phyloP scores from a whole-genome alignment of 1,140 invertebrate genomes.

The Homalodisca vitripennis region DNA sequence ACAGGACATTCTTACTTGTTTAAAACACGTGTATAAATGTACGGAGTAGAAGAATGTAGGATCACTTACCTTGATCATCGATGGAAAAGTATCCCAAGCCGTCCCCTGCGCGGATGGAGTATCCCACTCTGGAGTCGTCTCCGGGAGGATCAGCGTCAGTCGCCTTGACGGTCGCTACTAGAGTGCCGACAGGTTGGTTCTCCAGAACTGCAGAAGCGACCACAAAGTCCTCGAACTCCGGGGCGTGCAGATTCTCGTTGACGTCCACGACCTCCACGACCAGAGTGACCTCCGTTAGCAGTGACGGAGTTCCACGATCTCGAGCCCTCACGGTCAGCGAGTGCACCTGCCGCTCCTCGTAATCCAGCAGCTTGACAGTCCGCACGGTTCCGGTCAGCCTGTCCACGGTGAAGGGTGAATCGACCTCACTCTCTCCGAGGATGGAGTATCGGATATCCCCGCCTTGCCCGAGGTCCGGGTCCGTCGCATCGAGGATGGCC shows the following conservation, averaged over 20 bases:
- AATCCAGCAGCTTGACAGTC: constrained; percentile 74
- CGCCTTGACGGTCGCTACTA: constrained; percentile 75
- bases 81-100: constrained; percentile 90
- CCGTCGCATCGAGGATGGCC: constrained; percentile 79
- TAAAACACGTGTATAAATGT: too few species aligned
- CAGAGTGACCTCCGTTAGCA: constrained; percentile 71
- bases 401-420: constrained; percentile 69
- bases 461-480: constrained; percentile 80
- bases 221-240: constrained; percentile 81
- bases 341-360: constrained; percentile 84
- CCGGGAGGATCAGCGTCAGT: constrained; percentile 75
- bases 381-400: constrained; percentile 78
- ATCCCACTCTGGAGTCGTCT: constrained; percentile 75
- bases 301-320: constrained; percentile 72
- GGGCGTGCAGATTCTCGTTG: constrained; percentile 85
- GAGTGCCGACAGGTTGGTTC: constrained; percentile 70
- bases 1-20: too few species aligned
- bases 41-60: neutral
- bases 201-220: constrained; percentile 67
- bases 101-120: constrained; percentile 84
- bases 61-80: constrained; percentile 77
- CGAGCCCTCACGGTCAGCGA: constrained; percentile 79
- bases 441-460: constrained; percentile 74
- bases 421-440: constrained; percentile 58
- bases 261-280: constrained; percentile 90